phyloP scores from a whole-genome alignment of 2,113 vertebrate species.

The Micronycteris hirsuta region DNA sequence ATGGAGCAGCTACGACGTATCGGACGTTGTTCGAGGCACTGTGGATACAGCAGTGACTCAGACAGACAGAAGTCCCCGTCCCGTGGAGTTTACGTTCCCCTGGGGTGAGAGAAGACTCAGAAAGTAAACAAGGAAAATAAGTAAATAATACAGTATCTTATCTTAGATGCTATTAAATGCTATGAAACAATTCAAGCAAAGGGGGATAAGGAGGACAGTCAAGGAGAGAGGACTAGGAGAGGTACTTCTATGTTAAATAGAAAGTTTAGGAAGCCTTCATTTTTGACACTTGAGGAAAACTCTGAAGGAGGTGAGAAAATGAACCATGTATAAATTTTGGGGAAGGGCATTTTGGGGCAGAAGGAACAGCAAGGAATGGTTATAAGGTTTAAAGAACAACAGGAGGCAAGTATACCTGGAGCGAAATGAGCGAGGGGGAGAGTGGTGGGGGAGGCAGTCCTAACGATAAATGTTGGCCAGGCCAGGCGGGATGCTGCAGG shows the following conservation, averaged over 20 bases:
- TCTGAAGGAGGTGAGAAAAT: background rate
- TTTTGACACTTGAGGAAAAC: background rate
- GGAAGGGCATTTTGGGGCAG: background rate
- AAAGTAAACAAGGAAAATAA: background rate
- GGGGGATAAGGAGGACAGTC: background rate
- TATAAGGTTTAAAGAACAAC: background rate
- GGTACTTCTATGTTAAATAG: background rate
- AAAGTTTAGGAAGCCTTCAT: background rate
- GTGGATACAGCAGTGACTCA: background rate
- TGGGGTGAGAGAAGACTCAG: background rate
- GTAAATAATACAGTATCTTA: background rate
- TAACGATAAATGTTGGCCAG: background rate
- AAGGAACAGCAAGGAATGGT: background rate
- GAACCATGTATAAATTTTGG: background rate
- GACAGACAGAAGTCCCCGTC: background rate
- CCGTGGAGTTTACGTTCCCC: background rate
- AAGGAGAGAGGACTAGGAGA: background rate
- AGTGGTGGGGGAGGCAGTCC: background rate
- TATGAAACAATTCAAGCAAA: background rate
- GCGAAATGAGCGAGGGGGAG: background rate
- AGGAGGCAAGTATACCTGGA: background rate
- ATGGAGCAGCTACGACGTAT: background rate
- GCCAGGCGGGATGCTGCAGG: background rate
- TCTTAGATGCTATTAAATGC: background rate
- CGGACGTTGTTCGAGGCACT: background rate